Base-by-base conservation (phyloP, 2,797 vertebrate genomes). In the Harpagifer antarcticus region DNA sequence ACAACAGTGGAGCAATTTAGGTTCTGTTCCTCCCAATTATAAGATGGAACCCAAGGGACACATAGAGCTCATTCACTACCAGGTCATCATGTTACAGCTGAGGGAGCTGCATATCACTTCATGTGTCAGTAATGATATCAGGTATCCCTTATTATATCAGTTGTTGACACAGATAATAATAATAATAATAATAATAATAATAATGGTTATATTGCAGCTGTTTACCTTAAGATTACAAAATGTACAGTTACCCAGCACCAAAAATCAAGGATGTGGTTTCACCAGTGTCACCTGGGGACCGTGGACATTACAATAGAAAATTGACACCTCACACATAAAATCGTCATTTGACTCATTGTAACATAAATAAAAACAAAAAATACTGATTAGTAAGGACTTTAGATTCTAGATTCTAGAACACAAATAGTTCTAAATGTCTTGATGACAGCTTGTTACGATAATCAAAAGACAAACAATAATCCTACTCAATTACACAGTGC, bases 1-100 rank as follows among this genome's bases (percentile, higher is more conserved):
- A 65, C 62, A 72, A 79, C 79, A 77, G 78, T 47, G 62, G n/a
- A 60, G 47, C 50, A 31, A 50, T 62, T 57, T 6, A 71, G 65
- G 64, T n/a, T 19, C 54, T 61, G 56, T 15, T 62, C 20, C 31
- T 65, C 48, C 14, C 37, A 12, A 5, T 42, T n/a, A 13, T 53
- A 43, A 37, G 40, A 82, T 44, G 59, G 13, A 50, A 20, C 84
- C 68, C 64, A 0, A 19, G 81, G 61, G 68, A 74, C 57, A n/a
- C 61, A 60, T 2, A 2, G 13, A 73, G 58, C 63, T n/a, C 60
- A 49, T 1, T 43, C 27, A 37, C 49, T 56, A 72, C 15, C 52
- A 17, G 23, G 57, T 27, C 20, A 16, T 75, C 73, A 52, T 16
- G 20, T 71, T 72, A 33, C 72, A 53, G 12, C 50, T 33, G 33